A percentile compares a stretch with the other conserved stretches of the same genome.
phyloP scores from a whole-genome alignment of 2,888 invertebrate genomes.

The Tiliacea aurago region DNA sequence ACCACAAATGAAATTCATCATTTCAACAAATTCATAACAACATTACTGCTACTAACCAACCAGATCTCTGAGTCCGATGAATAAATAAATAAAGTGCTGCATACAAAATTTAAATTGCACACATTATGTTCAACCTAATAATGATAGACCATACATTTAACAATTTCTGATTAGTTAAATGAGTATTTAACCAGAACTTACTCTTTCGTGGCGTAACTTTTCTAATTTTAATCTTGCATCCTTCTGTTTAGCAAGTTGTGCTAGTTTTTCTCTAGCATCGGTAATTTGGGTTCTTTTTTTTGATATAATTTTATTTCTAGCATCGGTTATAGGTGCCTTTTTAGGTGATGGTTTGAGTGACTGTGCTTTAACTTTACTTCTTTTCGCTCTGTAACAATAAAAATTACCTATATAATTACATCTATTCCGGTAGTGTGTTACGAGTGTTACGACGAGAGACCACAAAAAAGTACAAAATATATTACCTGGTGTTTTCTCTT shows the following conservation, averaged over 20 bases:
- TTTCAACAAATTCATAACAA: constrained; percentile 1
- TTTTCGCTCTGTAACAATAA: constrained; percentile 54
- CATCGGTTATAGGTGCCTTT: constrained; percentile 89
- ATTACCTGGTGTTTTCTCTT: constrained; percentile 77
- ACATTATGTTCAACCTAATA: neutral
- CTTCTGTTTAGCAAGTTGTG: constrained; percentile 93
- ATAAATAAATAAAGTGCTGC: constrained; percentile 4
- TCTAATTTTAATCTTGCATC: constrained; percentile 94
- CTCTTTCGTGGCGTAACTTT: constrained; percentile 90
- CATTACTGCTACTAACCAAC: too few species aligned
- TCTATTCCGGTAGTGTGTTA: neutral
- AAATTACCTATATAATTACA: neutral
- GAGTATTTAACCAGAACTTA: constrained; percentile 60
- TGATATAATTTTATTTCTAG: constrained; percentile 94
- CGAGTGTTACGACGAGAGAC: neutral
- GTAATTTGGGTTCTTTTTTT: constrained; percentile 94
- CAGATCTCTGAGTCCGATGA: neutral
- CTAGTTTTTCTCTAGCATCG: constrained; percentile 95
- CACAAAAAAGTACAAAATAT: neutral
- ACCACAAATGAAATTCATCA: neutral
- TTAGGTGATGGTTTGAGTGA: constrained; percentile 40
- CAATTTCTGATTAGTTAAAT: neutral
- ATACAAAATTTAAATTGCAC: neutral
- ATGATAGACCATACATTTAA: neutral
- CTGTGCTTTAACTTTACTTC: constrained; percentile 59